These are phyloP conservation scores for Mustela lutreola DNA, from an alignment of 2,113 vertebrate species.

Conservation along the genomic window DNA sequence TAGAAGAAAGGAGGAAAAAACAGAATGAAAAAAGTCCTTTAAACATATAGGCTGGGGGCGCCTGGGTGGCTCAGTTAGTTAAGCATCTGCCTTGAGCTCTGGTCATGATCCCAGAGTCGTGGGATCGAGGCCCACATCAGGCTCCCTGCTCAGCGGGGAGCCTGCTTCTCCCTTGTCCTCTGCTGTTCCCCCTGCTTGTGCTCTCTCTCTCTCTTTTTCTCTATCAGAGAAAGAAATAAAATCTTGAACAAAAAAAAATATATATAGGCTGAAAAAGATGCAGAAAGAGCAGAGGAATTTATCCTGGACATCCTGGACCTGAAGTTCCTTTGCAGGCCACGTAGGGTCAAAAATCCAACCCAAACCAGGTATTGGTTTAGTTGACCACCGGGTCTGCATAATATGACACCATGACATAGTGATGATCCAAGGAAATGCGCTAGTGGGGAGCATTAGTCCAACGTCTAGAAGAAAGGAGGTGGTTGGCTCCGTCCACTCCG, in stretches of 20 bases:
- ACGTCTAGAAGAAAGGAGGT: not conserved
- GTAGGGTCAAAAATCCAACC: not conserved
- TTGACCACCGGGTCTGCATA: not conserved
- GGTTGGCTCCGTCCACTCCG: not conserved
- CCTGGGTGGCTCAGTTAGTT: not conserved
- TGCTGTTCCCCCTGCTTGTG: not conserved
- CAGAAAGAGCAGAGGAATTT: not conserved
- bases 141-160: not conserved
- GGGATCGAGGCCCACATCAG: accelerated
- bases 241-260: not conserved
- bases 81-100: accelerated
- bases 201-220: not conserved
- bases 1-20: not conserved
- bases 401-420: not conserved
- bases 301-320: not conserved
- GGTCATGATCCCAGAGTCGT: not conserved
- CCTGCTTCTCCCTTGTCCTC: not conserved
- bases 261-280: not conserved
- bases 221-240: not conserved
- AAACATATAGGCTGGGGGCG: not conserved
- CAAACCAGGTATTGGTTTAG: not conserved
- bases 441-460: not conserved
- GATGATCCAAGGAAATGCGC: not conserved
- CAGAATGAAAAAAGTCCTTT: not conserved
- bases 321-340: not conserved